phyloP scores from a whole-genome alignment of 2,888 invertebrate genomes.

The Octodonta nipae region DNA sequence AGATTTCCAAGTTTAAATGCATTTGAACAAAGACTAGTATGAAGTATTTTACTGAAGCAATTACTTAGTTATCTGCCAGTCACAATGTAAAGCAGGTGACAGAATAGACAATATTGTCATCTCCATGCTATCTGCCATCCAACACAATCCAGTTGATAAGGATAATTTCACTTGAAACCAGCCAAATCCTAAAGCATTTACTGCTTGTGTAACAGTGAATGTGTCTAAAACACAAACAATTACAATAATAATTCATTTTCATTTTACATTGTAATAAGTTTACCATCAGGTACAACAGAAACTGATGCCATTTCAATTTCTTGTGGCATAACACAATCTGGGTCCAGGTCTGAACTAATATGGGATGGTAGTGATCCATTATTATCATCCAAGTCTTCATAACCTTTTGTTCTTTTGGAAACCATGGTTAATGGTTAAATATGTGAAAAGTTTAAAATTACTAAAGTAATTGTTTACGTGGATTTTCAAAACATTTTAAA shows the following conservation, averaged over 20 bases:
- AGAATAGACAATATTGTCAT: constrained; percentile 92
- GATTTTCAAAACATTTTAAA: no score
- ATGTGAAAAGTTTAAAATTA: constrained; percentile 5
- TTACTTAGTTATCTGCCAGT: constrained; percentile 74
- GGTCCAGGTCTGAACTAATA: constrained; percentile 35
- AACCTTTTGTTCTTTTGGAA: constrained; percentile 45
- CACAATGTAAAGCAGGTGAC: constrained; percentile 85
- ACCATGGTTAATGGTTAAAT: constrained; percentile 22
- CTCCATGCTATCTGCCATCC: constrained; percentile 98
- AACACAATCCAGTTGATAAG: constrained; percentile 70
- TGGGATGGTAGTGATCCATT: constrained; percentile 23
- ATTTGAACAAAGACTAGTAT: no score
- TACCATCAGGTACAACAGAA: constrained; percentile 69
- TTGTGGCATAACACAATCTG: constrained; percentile 39
- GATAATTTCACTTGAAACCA: constrained; percentile 82
- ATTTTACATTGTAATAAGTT: constrained; percentile 9
- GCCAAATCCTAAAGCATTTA: constrained; percentile 75
- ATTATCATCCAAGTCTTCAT: constrained; percentile 47
- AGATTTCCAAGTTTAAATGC: no score
- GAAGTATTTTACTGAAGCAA: no score
- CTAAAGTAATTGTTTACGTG: constrained; percentile 10
- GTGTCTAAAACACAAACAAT: constrained; percentile 46
- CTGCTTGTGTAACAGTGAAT: constrained; percentile 75
- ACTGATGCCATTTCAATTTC: constrained; percentile 69
- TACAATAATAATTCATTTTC: background rate